Evolutionary conservation across 2,797 vertebrate species (phyloP).

Genomic region (Sarcoramphus papa): DNA sequence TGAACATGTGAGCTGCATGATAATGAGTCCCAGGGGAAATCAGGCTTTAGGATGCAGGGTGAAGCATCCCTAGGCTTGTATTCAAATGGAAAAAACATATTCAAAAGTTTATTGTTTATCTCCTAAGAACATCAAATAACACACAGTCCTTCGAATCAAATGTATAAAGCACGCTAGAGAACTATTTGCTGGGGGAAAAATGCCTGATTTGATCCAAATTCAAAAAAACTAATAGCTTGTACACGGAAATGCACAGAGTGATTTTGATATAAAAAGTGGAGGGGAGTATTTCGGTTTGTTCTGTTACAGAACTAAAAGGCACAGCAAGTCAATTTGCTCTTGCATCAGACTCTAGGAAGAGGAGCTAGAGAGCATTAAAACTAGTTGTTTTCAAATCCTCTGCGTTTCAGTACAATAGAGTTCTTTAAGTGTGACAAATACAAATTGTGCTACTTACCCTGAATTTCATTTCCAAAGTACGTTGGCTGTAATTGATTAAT

Average conservation of each 20-base stretch:
- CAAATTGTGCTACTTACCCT: slow-evolving; percentile 5
- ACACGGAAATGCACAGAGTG: background rate
- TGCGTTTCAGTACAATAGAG: background rate
- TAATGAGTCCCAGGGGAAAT: slow-evolving; percentile 76
- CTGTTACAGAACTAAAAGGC: background rate
- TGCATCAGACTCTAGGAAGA: background rate
- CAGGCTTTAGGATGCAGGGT: slow-evolving; percentile 66
- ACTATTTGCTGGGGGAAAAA: slow-evolving; percentile 23
- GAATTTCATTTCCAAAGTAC: background rate
- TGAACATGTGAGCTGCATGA: slow-evolving; percentile 73
- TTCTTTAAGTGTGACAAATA: slow-evolving; percentile 45
- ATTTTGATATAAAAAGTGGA: background rate
- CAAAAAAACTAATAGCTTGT: background rate
- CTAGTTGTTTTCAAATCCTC: slow-evolving; percentile 10
- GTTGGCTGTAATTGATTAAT: slow-evolving; percentile 14
- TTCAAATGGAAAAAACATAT: slow-evolving; percentile 69
- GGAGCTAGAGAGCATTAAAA: slow-evolving; percentile 2
- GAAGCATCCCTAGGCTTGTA: slow-evolving; percentile 62
- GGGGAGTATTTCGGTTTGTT: background rate
- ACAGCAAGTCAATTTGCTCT: background rate
- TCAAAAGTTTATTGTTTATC: slow-evolving; percentile 73
- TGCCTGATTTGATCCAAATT: slow-evolving; percentile 31
- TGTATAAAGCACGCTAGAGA: background rate
- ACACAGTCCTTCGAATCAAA: slow-evolving; percentile 51
- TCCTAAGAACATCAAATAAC: slow-evolving; percentile 66